Base-by-base conservation (phyloP, 1,140 invertebrate species). In the Elymnias hypermnestra region DNA sequence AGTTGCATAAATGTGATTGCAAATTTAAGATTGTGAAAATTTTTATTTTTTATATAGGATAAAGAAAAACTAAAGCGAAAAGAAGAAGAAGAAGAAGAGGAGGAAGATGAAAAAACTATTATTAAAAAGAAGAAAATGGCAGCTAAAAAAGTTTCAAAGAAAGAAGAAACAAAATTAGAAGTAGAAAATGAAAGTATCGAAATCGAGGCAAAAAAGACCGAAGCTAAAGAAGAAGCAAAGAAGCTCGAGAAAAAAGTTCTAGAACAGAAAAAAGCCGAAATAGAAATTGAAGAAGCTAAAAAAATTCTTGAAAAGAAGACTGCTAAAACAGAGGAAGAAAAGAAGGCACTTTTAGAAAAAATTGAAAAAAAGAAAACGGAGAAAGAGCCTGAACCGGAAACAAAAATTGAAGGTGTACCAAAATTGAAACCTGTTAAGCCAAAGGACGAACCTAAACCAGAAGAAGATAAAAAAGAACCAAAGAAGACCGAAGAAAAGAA, bases 361-460 rank as follows among this genome's bases (percentile, higher is more conserved):
- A 71, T 85, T 49, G 82, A 88, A 57, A 83, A 86, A 61, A 87
- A 87, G 62, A 85, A 83, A 48, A 48, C 62, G 31, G 74, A 78
- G 52, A 61, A 74, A 36, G 76, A 79, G 59, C 54, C 66, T 23
- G 81, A 86, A 68, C 58, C 68, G 7, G 83, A 87, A 61, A 63
- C 72, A 15, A 85, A 88, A 59, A 72, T 86, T 53, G 89, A 89
- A 62, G 82, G 82, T 40, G 86, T 89, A 62, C 67, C 84, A 22
- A 90, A 89, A 73, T 67, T 87, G 2, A 89, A 88, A 53, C 53
- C 84, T 3, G 87, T 88, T 22, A 77, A 86, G 37, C 87, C 87
- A 21, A 76, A 88, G 43, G 89, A 89, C 56, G 83, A 86, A 59
- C 63, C 77, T n/a, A 63, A 67, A n/a, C 49, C 47, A 9, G 72